These are phyloP conservation scores for Acyrthosiphon pisum DNA, from an alignment of 1,140 invertebrate genomes.

Conservation along the genomic window DNA sequence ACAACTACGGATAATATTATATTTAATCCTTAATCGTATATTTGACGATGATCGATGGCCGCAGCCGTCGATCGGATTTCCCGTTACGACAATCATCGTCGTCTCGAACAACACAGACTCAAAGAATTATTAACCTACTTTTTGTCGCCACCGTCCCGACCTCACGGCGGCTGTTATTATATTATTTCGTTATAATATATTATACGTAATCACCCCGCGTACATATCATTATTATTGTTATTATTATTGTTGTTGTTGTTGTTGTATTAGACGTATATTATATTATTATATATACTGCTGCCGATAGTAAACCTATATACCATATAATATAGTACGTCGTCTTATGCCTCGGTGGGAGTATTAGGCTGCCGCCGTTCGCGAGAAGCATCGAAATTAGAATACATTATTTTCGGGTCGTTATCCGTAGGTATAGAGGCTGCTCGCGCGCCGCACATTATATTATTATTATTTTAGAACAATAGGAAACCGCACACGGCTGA, in stretches of 20 bases:
- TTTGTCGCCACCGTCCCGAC: background rate
- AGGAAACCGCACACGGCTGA: constrained; percentile 17
- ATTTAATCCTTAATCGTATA: background rate
- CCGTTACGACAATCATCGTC: constrained; percentile 20
- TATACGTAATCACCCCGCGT: constrained; percentile 7
- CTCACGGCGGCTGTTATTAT: background rate
- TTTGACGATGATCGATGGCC: background rate
- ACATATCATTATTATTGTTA: constrained; percentile 16
- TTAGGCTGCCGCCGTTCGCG: background rate
- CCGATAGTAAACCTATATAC: background rate
- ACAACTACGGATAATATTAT: background rate
- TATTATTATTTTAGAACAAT: constrained; percentile 51
- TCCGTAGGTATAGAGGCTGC: background rate
- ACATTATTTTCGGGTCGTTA: constrained; percentile 35
- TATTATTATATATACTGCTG: background rate
- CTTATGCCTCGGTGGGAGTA: background rate
- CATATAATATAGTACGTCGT: background rate
- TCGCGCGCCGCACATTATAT: constrained; percentile 6
- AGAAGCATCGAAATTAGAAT: constrained; percentile 32
- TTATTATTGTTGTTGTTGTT: background rate
- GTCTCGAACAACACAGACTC: background rate
- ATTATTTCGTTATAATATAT: constrained; percentile 17
- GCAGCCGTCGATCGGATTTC: background rate
- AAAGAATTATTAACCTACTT: constrained; percentile 38
- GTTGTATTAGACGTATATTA: background rate